Base-by-base conservation (phyloP, 2,888 invertebrate species). In the Cheilosia impressa region DNA sequence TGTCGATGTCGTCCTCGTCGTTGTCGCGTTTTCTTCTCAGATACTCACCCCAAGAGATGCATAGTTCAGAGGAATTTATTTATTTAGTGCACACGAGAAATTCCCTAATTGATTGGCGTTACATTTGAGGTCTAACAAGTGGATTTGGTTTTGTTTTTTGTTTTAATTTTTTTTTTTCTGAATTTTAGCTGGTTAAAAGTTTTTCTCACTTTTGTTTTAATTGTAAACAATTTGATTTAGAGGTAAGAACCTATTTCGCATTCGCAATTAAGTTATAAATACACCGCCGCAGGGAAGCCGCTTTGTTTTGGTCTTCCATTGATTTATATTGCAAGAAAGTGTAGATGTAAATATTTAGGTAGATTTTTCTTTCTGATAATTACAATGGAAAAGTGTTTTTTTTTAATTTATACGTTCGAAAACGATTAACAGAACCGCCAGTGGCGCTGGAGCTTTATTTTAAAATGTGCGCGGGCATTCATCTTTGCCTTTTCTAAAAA, bases 1-100 rank as follows among this genome's bases (percentile, higher is more conserved):
- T 85, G 85, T 81, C 85, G 85, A 81, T 81, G 81, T 84, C 68
- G 83, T 78, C 53, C 77, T 84, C 68, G 83, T 78, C 53, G 71
- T 41, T 6, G 53, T 52, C 34, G 57, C 45, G 43, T 22, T 78
- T 65, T 43, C 43, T 72, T 65, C 63, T 63, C 71, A 47, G 47
- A 62, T 57, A 62, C 45, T 41, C 45, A 19, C 45, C 31, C 41
- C 57, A 65, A 57, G 34, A 47, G 62, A 53, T 55, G 24, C 22
- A 6, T 7, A 45, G 45, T 13, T 41, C 34, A 13, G 62, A 55
- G 63, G 9, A 43, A 22, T 43, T 22, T 22, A 47, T 58, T 68
- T 69, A 31, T 15, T 38, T 43, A 53, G 27, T 7, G 22, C 34
- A 47, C 19, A 27, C 17, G 4, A 19, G 19, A 71, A 60, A 60